Evolutionary conservation across 2,888 invertebrate genomes (phyloP), one percentile per base, ranked within the genome.

Genomic region (Vandiemenella viatica): DNA sequence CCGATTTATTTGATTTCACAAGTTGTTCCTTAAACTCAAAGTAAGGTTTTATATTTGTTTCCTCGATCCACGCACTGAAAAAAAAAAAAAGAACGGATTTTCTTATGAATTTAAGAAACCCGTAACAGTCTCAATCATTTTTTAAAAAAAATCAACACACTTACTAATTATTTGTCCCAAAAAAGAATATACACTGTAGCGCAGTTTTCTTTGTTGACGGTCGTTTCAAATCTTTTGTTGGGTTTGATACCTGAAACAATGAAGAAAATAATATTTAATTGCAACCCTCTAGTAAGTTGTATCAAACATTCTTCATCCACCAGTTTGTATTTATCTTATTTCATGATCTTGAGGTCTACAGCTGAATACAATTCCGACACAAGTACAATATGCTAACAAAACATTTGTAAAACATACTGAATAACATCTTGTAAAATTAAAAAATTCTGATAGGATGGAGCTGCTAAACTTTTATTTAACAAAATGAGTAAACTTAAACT

Each of bases 91-190:
- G 49, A 26, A 32, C 32, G 18, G 15, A n/a, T n/a, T n/a, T n/a
- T n/a, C n/a, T n/a, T n/a, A n/a, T 13, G 26, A 26, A 21, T 20
- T 10, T 3, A 32, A 2, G 3, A 2, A 13, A 13, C 4, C 32
- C n/a, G 5, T 32, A 32, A 13, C 32, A 2, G 32, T 3, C 2
- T 10, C 32, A 13, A 4, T 13, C 10, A 32, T 32, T 10, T 6
- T 32, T 32, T 32, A 41, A 55, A 19, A 18, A 53, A 43, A 26
- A 43, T 26, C 40, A 38, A 38, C 15, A 41, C 50, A 83, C 92
- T 89, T 75, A 92, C 92, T 87, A 91, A 66, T 93, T 91, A 60
- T 89, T 84, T n/a, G 87, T 80, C 49, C 93, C 93, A 68, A 90
- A 93, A 72, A 93, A 95, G 69, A 82, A 92, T 56, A 95, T 86